Evolutionary conservation across 2,113 vertebrate species (phyloP).

Genomic region (Spea bombifrons): DNA sequence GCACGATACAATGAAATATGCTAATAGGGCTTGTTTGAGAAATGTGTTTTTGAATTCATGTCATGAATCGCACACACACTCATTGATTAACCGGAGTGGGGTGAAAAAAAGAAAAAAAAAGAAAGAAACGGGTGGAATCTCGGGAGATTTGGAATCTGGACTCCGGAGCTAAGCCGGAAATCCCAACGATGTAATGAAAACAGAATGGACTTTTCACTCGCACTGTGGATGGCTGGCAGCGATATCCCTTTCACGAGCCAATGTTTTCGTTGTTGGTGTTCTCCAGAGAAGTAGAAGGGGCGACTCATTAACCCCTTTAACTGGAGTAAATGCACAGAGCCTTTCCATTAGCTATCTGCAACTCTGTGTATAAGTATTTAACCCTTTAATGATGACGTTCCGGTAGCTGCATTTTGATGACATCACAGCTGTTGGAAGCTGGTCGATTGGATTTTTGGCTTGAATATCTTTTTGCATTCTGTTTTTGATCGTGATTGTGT

Average conservation of each 20-base stretch:
- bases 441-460: too few relatives aligned
- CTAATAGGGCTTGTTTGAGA: too few relatives aligned
- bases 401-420: too few relatives aligned
- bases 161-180: conserved; percentile 70
- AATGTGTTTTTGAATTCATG: too few relatives aligned
- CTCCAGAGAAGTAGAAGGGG: conserved; percentile 70
- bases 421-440: too few relatives aligned
- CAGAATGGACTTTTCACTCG: conserved; percentile 70
- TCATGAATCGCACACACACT: too few relatives aligned
- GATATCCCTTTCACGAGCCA: conserved; percentile 63
- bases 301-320: conserved; percentile 68
- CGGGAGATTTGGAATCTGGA: conserved; percentile 67
- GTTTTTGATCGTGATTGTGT: too few relatives aligned
- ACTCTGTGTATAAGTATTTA: not conserved
- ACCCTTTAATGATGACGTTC: not conserved
- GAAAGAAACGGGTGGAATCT: conserved; percentile 56
- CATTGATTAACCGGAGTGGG: too few relatives aligned
- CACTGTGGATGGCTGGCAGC: conserved; percentile 70
- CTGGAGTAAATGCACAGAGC: conserved; percentile 55
- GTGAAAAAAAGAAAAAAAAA: too few relatives aligned
- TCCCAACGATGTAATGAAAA: conserved; percentile 73
- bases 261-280: conserved; percentile 72
- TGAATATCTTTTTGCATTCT: too few relatives aligned
- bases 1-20: too few relatives aligned
- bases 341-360: not conserved